Percentiles rank a stretch among this genome's conserved stretches.
These are phyloP conservation scores for Coenonympha glycerion DNA, from an alignment of 2,888 invertebrate species.

Conservation along the genomic window DNA sequence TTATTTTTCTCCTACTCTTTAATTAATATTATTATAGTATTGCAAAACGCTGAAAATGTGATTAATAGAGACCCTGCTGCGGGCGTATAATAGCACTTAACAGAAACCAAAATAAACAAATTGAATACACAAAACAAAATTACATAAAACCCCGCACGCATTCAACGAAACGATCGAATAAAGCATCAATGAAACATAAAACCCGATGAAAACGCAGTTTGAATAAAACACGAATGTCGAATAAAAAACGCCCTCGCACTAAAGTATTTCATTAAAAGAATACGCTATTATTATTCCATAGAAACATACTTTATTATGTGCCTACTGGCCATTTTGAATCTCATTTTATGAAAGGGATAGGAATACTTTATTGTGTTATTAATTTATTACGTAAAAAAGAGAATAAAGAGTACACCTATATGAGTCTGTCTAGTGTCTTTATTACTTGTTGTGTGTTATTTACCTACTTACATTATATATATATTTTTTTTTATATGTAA, in stretches of 20 bases:
- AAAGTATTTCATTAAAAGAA: constrained; percentile 55
- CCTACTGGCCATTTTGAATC: constrained; percentile 64
- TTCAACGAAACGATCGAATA: constrained; percentile 42
- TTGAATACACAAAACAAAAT: constrained; percentile 29
- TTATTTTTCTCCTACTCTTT: no score
- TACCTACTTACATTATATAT: no score
- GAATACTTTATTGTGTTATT: background rate
- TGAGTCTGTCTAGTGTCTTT: no score
- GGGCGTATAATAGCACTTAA: background rate
- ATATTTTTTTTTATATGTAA: no score
- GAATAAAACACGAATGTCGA: constrained; percentile 27
- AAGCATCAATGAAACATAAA: constrained; percentile 38
- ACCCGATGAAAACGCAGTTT: constrained; percentile 29
- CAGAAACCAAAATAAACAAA: constrained; percentile 15
- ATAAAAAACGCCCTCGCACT: constrained; percentile 40
- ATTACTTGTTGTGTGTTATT: no score
- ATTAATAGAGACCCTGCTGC: background rate
- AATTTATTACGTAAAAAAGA: no score
- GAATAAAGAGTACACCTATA: no score
- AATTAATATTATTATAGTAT: no score
- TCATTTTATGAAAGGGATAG: constrained; percentile 33
- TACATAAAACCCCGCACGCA: constrained; percentile 39
- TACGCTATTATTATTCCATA: constrained; percentile 44
- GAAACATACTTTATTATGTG: constrained; percentile 41
- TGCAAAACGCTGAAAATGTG: background rate